Percentiles rank a stretch among this genome's conserved stretches.
Evolutionary conservation across 1,140 invertebrate species (phyloP).

Genomic region (Aphaenogaster floridana): DNA sequence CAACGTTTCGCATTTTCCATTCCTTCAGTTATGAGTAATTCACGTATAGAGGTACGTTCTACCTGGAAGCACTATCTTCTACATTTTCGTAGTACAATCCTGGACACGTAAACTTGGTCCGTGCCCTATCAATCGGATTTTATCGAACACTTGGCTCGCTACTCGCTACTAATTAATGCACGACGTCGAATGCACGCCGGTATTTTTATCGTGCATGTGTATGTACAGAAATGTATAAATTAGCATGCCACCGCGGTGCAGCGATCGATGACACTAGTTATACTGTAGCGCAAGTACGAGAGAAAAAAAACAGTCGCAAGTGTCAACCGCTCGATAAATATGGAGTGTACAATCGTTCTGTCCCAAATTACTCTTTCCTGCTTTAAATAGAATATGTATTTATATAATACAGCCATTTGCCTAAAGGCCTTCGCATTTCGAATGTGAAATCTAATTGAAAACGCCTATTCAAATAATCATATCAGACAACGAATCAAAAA

Average conservation of each 20-base stretch:
- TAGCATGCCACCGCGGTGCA: neutral
- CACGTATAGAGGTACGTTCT: neutral
- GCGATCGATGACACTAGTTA: conserved; percentile 36
- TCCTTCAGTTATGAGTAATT: neutral
- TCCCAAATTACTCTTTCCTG: neutral
- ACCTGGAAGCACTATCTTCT: neutral
- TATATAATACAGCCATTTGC: neutral
- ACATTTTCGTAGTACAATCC: neutral
- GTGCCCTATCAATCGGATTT: conserved; percentile 28
- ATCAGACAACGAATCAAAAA: conserved; percentile 1
- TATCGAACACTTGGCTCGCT: conserved; percentile 21
- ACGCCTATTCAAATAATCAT: neutral
- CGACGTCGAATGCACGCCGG: neutral
- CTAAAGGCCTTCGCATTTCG: neutral
- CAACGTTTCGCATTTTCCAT: neutral
- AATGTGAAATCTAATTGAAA: neutral
- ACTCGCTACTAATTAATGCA: neutral
- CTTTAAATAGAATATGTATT: neutral
- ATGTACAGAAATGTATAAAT: neutral
- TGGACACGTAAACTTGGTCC: neutral
- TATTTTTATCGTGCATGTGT: neutral
- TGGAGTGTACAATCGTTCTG: neutral
- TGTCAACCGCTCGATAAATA: neutral
- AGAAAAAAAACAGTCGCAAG: neutral
- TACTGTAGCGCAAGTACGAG: neutral